These are phyloP conservation scores for human (Homo sapiens) DNA, from an alignment of 2,113 vertebrate species.

Conservation along the genomic window GRCh38 chr5:32133501-32134000, in stretches of 20 bases:
- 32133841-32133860: neutral
- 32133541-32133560: neutral
- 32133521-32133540: neutral
- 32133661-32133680: neutral
- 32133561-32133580: neutral
- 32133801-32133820: constrained; percentile 5
- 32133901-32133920: neutral
- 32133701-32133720: neutral
- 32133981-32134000: neutral
- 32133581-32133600: neutral
- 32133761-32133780: constrained; percentile 1
- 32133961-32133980: neutral
- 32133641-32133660: neutral
- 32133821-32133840: neutral
- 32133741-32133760: neutral
- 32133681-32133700: neutral
- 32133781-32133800: neutral
- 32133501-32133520: neutral
- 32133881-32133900: neutral
- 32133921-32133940: neutral
- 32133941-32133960: neutral
- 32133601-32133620: neutral
- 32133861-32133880: neutral
- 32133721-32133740: neutral
- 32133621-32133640: neutral